These are phyloP conservation scores for Pseudanteris insignis DNA, from an alignment of 2,888 invertebrate genomes.

Conservation along the genomic window DNA sequence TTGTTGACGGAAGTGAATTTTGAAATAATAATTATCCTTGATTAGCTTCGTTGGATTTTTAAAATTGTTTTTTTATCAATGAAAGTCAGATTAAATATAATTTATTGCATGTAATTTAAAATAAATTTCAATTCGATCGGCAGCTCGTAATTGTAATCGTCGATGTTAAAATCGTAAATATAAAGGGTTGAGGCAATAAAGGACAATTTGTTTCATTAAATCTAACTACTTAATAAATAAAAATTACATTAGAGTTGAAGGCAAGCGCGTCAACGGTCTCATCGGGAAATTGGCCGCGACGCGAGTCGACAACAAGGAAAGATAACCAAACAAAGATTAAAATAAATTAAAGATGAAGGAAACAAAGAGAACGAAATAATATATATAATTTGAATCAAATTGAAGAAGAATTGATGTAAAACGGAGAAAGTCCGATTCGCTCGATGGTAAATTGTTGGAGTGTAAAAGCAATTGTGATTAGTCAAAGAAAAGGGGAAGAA, in stretches of 20 bases:
- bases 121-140: no score
- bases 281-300: conserved; percentile 24
- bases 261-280: conserved; percentile 24
- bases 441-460: conserved; percentile 20
- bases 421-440: conserved; percentile 26
- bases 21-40: no score
- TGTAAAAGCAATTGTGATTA: conserved; percentile 1
- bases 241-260: conserved; percentile 40
- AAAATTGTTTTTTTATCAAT: no score
- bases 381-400: conserved; percentile 8
- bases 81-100: no score
- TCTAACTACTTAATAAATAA: conserved; percentile 44
- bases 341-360: conserved; percentile 1
- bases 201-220: conserved; percentile 38
- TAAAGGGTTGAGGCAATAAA: conserved; percentile 36
- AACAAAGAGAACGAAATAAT: conserved; percentile 5
- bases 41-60: no score
- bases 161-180: conserved; percentile 32
- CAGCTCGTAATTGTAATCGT: no score
- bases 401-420: conserved; percentile 10
- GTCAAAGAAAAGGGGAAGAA: background rate
- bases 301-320: conserved; percentile 21
- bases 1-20: conserved; percentile 28
- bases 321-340: conserved; percentile 11
- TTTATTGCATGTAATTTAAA: no score